Percentiles rank a stretch among this genome's conserved stretches.
phyloP scores from a whole-genome alignment of 2,888 invertebrate species.

The Eupelmus urozonus region DNA sequence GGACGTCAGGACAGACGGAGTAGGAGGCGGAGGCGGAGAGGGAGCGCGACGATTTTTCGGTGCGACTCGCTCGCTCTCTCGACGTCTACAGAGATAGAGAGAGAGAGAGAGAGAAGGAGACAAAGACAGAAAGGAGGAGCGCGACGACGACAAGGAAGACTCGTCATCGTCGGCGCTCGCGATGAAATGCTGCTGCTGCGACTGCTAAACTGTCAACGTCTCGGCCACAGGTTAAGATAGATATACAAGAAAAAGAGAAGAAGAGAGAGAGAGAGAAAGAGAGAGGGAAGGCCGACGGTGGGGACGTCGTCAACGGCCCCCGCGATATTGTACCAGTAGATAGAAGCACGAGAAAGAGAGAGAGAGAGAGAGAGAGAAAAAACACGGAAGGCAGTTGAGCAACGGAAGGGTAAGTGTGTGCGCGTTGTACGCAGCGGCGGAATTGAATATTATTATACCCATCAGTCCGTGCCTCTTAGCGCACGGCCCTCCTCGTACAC shows the following conservation, averaged over 20 bases:
- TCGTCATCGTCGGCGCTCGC: neutral
- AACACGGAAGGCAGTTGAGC: constrained; percentile 47
- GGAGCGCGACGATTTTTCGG: constrained; percentile 7
- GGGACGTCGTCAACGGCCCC: neutral
- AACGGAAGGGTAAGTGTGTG: constrained; percentile 37
- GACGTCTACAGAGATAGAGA: neutral
- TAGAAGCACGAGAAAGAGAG: neutral
- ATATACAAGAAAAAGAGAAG: neutral
- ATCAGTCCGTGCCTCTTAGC: neutral
- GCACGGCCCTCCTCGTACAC: neutral
- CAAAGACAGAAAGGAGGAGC: neutral
- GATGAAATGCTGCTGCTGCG: constrained; percentile 45
- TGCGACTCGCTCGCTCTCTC: neutral
- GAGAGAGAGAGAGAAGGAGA: neutral
- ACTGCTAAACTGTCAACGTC: constrained; percentile 54
- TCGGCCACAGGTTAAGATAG: neutral
- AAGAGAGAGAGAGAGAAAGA: neutral
- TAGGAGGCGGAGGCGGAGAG: constrained; percentile 28
- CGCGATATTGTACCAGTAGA: neutral
- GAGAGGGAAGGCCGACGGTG: neutral
- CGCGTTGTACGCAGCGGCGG: constrained; percentile 29
- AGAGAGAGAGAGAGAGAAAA: neutral
- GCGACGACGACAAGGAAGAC: neutral
- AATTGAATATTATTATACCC: constrained; percentile 49
- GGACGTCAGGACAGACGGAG: constrained; percentile 44